phyloP scores from a whole-genome alignment of 1,140 invertebrate genomes.

The Battus philenor region DNA sequence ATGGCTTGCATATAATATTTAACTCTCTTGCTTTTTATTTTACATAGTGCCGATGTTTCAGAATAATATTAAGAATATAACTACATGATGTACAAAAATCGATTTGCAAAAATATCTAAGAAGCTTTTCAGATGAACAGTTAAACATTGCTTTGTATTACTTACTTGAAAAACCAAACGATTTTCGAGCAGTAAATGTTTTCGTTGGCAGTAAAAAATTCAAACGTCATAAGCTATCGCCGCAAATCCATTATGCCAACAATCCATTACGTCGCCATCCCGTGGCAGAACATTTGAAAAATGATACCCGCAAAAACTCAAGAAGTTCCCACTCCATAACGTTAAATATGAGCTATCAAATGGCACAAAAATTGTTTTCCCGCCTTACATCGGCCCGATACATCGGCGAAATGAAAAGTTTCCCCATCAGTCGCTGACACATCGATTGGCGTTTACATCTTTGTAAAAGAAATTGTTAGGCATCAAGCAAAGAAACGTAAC shows the following conservation, averaged over 20 bases:
- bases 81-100: too few relatives aligned
- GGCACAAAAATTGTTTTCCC: slow-evolving; percentile 68
- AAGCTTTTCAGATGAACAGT: too few relatives aligned
- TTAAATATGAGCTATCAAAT: slow-evolving; percentile 67
- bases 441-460: slow-evolving; percentile 72
- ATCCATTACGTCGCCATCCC: slow-evolving; percentile 25
- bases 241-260: slow-evolving; percentile 13
- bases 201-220: too few relatives aligned
- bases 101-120: too few relatives aligned
- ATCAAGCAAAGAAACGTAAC: slow-evolving; percentile 54
- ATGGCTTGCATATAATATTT: too few relatives aligned
- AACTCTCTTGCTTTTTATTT: too few relatives aligned
- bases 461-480: slow-evolving; percentile 57
- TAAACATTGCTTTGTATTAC: too few relatives aligned
- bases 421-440: slow-evolving; percentile 68
- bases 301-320: slow-evolving; percentile 40
- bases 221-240: not conserved
- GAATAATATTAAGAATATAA: too few relatives aligned
- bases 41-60: too few relatives aligned
- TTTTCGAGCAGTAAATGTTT: too few relatives aligned
- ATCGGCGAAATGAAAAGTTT: slow-evolving; percentile 73
- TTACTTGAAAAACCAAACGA: too few relatives aligned
- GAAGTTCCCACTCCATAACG: slow-evolving; percentile 64
- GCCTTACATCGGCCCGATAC: slow-evolving; percentile 52
- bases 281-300: slow-evolving; percentile 31